phyloP scores from a whole-genome alignment of 2,888 invertebrate species.

The Tethea ocularis region DNA sequence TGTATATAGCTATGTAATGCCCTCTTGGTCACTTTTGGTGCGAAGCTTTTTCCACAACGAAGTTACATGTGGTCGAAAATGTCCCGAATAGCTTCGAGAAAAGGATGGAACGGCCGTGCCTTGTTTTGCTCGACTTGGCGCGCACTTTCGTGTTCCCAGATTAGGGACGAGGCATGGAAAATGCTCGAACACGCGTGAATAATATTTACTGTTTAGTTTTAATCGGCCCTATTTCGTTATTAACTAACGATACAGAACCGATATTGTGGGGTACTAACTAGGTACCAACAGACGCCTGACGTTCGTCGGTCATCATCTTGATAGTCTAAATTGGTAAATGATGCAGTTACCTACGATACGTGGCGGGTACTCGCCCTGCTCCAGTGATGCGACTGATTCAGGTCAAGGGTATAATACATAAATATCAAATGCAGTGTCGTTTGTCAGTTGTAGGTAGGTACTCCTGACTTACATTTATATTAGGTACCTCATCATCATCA shows the following conservation, averaged over 20 bases:
- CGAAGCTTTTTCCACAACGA: too few species aligned
- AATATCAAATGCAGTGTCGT: constrained; percentile 4
- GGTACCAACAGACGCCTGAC: not conserved
- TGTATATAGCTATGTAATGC: too few species aligned
- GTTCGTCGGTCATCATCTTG: constrained; percentile 18
- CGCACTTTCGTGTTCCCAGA: too few species aligned
- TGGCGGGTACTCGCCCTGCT: constrained; percentile 26
- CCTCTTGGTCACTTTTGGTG: too few species aligned
- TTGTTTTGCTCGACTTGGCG: too few species aligned
- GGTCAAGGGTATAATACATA: constrained; percentile 49
- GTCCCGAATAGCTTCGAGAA: too few species aligned
- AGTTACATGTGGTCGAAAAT: too few species aligned
- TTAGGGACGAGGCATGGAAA: too few species aligned
- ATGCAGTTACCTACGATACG: constrained; percentile 45
- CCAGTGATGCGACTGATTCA: constrained; percentile 32
- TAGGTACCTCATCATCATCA: not conserved
- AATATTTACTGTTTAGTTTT: too few species aligned
- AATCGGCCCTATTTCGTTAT: too few species aligned
- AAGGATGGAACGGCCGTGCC: too few species aligned
- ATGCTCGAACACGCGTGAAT: too few species aligned
- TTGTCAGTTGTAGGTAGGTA: not conserved
- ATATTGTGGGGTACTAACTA: not conserved
- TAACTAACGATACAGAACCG: not conserved
- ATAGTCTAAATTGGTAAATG: constrained; percentile 57
- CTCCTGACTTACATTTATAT: not conserved